Base-by-base conservation (phyloP, 1,140 invertebrate genomes). In the Aporrectodea caliginosa region DNA sequence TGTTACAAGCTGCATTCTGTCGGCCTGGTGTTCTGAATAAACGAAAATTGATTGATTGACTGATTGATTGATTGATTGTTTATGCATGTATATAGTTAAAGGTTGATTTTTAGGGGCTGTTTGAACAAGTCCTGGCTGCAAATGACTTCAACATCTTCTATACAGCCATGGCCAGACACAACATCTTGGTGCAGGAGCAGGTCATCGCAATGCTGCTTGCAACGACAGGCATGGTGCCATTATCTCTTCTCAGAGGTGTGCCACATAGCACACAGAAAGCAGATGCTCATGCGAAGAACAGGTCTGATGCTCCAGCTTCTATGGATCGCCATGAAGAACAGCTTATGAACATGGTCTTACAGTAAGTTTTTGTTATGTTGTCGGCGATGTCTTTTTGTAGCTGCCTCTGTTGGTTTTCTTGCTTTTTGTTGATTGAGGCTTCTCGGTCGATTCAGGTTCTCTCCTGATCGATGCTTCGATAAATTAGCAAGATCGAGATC, bases 111-210 rank as follows among this genome's bases (percentile, higher is more conserved):
- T n/a, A 81, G 81, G 69, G 32, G 12, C n/a, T 79, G 35, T 80
- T 82, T 78, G 75, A 80, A 32, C 81, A 82, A 68, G 71, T 80
- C 27, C 70, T 74, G 29, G 79, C 81, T 34, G 79, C 81, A 27
- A 77, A 69, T 14, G 75, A 80, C 68, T 80, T 80, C 72, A 78
- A 80, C 31, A 30, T 80, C 12, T 82, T 82, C 69, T 74, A 35
- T 16, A 34, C 27, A 22, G n/a, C 80, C 69, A 82, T 82, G 81
- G 76, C 79, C 32, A 80, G 73, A 69, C 70, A 75, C 32, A 82
- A 82, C 69, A 80, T 80, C 34, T 35, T 77, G 75, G 58, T 82
- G 22, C 81, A 82, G 71, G 78, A 82, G 35, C 81, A 82, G 75
- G 81, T 82, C 1, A n/a, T 76, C 22, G 35, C 73, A 30, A 75